Base-by-base conservation (phyloP, 2,797 vertebrate species). In the Anas acuta region DNA sequence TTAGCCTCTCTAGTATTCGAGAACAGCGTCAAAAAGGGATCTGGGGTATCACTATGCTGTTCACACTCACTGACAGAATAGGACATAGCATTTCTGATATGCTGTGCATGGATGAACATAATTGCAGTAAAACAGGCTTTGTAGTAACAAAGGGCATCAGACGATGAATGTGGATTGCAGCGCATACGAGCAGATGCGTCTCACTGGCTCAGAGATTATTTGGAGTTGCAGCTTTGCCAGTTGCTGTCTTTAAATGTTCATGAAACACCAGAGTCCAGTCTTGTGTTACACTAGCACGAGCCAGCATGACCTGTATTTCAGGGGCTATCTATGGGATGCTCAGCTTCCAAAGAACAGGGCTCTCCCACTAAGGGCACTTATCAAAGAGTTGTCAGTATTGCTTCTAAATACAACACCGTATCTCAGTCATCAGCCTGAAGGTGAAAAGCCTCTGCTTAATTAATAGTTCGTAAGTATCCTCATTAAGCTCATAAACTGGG, bases 391-490 rank as follows among this genome's bases (percentile, higher is more conserved):
- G 54, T 35, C 39, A 22, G 32, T 28, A 41, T 39, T 61, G 51
- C 45, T 56, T 13, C 57, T 77, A 89, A 90, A 84, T 33, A 84
- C 49, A 66, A 61, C 32, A 17, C 2, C 26, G 11, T 39, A 61
- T 78, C 39, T 23, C 33, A 90, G 78, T 78, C 92, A 89, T 60
- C 57, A 73, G 84, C 83, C 84, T 95, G 91, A 84, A 93, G 83
- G 83, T 88, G 89, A 95, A 95, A 90, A 88, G 74, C 71, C 54
- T 84, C 86, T 80, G 41, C 61, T 80, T 92, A 92, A 94, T 94
- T 90, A 95, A 92, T 84, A 69, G 90, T 77, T 91, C 81, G 82
- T 83, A 91, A 95, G 74, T 47, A 96, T 82, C 32, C 74, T 94
- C 86, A 96, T 90, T 89, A 94, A 85, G 74, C 54, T 80, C 61